phyloP scores from a whole-genome alignment of 2,888 invertebrate species.

The Tanypteryx hageni region DNA sequence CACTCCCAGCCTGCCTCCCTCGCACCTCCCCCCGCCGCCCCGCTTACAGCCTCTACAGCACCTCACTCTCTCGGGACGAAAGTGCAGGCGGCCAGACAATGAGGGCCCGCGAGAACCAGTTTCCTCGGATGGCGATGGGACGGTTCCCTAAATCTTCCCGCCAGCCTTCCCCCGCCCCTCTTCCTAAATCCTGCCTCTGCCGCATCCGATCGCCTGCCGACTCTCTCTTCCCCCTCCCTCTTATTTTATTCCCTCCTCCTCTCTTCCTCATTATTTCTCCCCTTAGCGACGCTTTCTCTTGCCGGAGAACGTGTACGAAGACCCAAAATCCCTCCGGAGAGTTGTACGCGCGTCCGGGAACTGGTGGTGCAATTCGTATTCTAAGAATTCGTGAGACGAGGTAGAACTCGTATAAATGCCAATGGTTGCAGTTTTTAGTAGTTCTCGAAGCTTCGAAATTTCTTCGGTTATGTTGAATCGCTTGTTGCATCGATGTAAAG shows the following conservation, averaged over 20 bases:
- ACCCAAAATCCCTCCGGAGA: not conserved
- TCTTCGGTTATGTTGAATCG: too few species aligned
- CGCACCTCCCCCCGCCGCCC: not conserved
- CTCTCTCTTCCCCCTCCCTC: not conserved
- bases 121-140: not conserved
- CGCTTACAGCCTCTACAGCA: not conserved
- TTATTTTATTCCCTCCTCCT: too few species aligned
- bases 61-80: not conserved
- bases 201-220: not conserved
- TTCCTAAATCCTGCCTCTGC: not conserved
- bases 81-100: not conserved
- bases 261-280: not conserved
- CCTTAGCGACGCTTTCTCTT: not conserved
- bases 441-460: too few species aligned
- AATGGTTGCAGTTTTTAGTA: not conserved
- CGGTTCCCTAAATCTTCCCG: not conserved
- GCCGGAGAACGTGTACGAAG: not conserved
- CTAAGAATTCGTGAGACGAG: not conserved
- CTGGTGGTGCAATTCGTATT: not conserved
- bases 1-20: conserved; percentile 7
- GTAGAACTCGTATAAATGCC: not conserved
- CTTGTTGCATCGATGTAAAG: too few species aligned
- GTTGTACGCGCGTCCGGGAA: not conserved
- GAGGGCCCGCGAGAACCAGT: conserved; percentile 7
- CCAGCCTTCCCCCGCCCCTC: not conserved